Evolutionary conservation across 2,888 invertebrate species (phyloP).

Genomic region (Pharmacophagus antenor): DNA sequence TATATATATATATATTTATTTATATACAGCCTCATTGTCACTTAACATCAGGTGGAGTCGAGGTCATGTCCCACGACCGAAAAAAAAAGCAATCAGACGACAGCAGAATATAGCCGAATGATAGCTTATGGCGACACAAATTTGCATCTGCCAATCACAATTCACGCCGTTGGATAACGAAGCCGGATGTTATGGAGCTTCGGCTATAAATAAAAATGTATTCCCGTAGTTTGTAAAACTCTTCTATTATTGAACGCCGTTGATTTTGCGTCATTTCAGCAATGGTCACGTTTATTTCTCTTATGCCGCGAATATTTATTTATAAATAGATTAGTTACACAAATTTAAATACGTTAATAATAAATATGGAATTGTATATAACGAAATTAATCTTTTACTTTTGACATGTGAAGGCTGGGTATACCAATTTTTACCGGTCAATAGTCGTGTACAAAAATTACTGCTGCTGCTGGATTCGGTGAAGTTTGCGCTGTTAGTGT

Average conservation of each 20-base stretch:
- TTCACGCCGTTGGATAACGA: background rate
- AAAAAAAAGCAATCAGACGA: too few species aligned
- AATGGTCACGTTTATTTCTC: background rate
- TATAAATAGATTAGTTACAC: too few species aligned
- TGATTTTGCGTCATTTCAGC: background rate
- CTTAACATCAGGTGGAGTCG: too few species aligned
- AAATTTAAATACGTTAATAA: background rate
- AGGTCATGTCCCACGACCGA: too few species aligned
- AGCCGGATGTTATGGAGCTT: background rate
- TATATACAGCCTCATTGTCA: too few species aligned
- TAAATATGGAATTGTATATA: background rate
- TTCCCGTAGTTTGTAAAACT: background rate
- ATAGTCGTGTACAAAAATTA: too few species aligned
- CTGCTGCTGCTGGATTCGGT: too few species aligned
- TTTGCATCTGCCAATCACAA: constrained; percentile 6
- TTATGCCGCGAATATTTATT: background rate
- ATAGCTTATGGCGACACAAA: background rate
- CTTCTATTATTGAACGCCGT: background rate
- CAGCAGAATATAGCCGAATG: background rate
- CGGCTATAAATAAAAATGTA: background rate
- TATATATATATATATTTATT: too few species aligned
- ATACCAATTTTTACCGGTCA: too few species aligned
- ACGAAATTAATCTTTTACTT: too few species aligned
- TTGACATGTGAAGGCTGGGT: too few species aligned
- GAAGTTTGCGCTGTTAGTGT: too few species aligned